Conservation (phyloP, 2,888 invertebrate species). For the Asteroscopus sphinx region DNA sequence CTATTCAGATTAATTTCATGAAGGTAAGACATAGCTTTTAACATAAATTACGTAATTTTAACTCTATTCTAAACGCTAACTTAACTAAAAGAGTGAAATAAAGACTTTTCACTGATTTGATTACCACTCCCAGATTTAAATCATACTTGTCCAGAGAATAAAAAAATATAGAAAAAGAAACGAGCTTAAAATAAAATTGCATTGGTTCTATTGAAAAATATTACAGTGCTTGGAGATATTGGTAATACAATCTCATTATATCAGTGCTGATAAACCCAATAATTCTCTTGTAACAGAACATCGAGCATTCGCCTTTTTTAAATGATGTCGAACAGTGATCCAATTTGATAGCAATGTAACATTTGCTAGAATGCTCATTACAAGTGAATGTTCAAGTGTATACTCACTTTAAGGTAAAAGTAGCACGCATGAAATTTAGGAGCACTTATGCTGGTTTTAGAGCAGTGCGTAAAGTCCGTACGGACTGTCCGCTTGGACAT, state of each 20-base stretch:
- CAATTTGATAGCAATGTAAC: too few species aligned
- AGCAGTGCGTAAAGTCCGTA: too few species aligned
- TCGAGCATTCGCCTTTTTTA: too few species aligned
- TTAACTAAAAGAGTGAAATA: slow-evolving; percentile 8
- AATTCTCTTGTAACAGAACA: too few species aligned
- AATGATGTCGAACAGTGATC: too few species aligned
- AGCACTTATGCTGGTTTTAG: too few species aligned
- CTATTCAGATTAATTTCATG: slow-evolving; percentile 36
- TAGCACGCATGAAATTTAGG: slow-evolving; percentile 61
- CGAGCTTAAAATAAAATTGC: slow-evolving; percentile 41
- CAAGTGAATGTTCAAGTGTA: too few species aligned
- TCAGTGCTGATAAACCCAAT: too few species aligned
- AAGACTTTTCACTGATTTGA: slow-evolving; percentile 23
- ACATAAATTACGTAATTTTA: slow-evolving; percentile 8
- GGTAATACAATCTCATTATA: slow-evolving; percentile 52
- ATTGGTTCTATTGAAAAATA: slow-evolving; percentile 56
- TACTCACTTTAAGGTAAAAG: slow-evolving; percentile 55
- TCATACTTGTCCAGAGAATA: slow-evolving; percentile 22
- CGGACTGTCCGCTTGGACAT: too few species aligned
- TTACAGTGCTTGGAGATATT: slow-evolving; percentile 34
- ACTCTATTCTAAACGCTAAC: not conserved
- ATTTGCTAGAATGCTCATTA: too few species aligned
- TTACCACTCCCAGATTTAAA: slow-evolving; percentile 12
- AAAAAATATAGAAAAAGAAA: slow-evolving; percentile 15
- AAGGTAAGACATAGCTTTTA: slow-evolving; percentile 11